Conservation (phyloP, 2,113 vertebrate species). For the Trachemys scripta region DNA sequence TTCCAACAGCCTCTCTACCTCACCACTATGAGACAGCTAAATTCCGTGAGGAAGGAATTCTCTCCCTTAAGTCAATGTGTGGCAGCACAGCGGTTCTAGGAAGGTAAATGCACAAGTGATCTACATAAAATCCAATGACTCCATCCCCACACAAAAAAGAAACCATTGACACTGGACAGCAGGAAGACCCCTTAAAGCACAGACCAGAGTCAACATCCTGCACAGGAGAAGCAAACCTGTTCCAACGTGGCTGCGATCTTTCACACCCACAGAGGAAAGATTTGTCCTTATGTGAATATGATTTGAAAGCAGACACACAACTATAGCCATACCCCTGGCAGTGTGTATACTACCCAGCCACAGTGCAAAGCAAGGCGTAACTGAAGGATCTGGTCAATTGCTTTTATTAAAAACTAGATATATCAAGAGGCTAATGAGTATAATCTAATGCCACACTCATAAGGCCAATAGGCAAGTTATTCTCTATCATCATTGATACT, state of each 20-base stretch:
- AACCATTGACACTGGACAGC: neutral
- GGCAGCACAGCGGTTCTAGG: neutral
- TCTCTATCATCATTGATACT: neutral
- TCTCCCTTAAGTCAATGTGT: neutral
- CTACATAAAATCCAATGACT: neutral
- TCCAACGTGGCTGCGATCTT: no score
- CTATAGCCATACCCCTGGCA: neutral
- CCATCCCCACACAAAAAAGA: neutral
- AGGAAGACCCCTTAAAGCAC: conserved; percentile 53
- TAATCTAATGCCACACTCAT: neutral
- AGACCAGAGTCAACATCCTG: neutral
- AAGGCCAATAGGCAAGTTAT: neutral
- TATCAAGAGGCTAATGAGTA: neutral
- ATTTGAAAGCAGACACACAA: neutral
- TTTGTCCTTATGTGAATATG: no score
- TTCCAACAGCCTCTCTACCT: no score
- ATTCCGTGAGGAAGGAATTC: neutral
- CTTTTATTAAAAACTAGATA: neutral
- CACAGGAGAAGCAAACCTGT: no score
- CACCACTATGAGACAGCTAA: neutral
- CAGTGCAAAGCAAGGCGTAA: neutral
- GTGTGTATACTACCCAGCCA: neutral
- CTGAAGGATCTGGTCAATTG: neutral
- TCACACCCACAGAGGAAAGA: no score
- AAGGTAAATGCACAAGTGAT: conserved; percentile 22